Base-by-base conservation (phyloP, 2,888 invertebrate genomes). In the Schrankia costaestrigalis region DNA sequence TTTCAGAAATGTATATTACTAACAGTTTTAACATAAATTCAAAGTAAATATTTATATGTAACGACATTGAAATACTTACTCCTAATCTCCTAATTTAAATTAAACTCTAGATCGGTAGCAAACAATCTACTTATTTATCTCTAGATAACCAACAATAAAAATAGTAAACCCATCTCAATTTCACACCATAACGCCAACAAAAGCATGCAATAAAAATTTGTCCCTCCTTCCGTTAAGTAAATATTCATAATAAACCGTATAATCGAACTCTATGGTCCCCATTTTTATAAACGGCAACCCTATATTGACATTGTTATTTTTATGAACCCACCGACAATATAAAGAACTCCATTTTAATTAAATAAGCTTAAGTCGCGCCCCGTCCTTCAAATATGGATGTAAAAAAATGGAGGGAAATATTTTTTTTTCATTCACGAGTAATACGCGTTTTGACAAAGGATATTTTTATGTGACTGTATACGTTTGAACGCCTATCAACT, bases 401-500 rank as follows among this genome's bases (percentile, higher is more conserved):
- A n/a, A 50, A 60, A 59, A 51, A 46, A 41, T 43, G 45, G 52
- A 47, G 50, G 43, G 56, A 56, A 56, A 50, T 56, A 57, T 41
- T 57, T 26, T 56, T 56, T 52, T 51, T 63, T 37, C 60, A 63
- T 61, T 52, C 45, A 38, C 35, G 65, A 68, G 65, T 69, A 67
- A 66, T 69, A 69, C 66, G 61, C 58, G 52, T 63, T 52, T 66
- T 75, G 72, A 81, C 81, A 85, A 84, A 76, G 76, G 65, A 70
- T 58, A 50, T 71, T 71, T n/a, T 77, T 81, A 55, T 58, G 69
- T 77, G 71, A 70, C 58, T 58, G 58, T 26, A 56, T 66, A 75
- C 74, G 71, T 70, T 74, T 74, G 80, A 78, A n/a, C n/a, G n/a
- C n/a, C 81, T 82, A 82, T 78, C 72, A 78, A 76, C 70, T 70